Conservation (phyloP, 1,140 invertebrate species). For the Papilio dardanus region DNA sequence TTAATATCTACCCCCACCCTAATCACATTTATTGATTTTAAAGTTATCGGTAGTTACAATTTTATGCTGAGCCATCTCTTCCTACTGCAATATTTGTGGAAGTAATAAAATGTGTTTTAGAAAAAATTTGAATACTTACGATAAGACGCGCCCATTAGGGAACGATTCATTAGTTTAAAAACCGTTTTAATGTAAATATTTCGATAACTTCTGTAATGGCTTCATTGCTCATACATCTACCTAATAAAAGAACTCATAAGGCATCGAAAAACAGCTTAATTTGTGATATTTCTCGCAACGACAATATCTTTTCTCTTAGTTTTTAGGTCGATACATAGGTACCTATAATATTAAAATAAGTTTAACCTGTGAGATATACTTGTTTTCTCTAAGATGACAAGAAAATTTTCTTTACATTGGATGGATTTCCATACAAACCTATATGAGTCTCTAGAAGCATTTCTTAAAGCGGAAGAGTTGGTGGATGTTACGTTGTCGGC, state of each 20-base stretch:
- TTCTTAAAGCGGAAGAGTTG: constrained; percentile 86
- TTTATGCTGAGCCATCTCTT: neutral
- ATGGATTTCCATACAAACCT: constrained; percentile 92
- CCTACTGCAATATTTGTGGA: neutral
- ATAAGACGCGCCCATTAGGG: neutral
- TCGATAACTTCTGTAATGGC: neutral
- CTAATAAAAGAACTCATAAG: neutral
- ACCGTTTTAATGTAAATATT: neutral
- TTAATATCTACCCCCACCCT: neutral
- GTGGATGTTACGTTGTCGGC: constrained; percentile 89
- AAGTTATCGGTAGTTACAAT: neutral
- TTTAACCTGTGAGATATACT: neutral
- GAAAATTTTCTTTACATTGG: constrained; percentile 93
- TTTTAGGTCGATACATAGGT: too few species aligned
- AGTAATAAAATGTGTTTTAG: neutral
- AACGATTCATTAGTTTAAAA: neutral
- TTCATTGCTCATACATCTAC: neutral
- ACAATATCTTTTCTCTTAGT: too few species aligned
- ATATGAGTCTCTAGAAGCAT: constrained; percentile 86
- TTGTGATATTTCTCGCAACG: neutral
- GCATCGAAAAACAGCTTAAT: neutral
- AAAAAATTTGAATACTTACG: neutral
- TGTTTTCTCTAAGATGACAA: constrained; percentile 59
- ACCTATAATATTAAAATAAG: neutral
- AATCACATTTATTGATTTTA: constrained; percentile 1